Evolutionary conservation across 2,113 vertebrate species (phyloP).

Genomic region (Eudorcas thomsonii): DNA sequence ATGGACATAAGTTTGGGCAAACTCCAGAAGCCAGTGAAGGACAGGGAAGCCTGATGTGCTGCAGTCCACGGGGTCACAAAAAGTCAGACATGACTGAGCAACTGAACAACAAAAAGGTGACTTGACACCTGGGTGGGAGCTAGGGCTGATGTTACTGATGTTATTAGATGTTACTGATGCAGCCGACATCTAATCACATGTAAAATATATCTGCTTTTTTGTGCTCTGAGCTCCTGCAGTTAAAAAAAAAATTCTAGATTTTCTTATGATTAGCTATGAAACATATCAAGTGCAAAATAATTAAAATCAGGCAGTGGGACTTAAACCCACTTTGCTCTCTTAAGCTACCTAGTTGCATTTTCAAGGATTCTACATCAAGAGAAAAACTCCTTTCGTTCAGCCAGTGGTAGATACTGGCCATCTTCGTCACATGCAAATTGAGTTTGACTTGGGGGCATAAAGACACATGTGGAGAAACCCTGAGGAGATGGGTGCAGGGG

Average conservation of each 20-base stretch:
- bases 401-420: too few species aligned
- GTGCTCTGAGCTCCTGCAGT: neutral
- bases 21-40: neutral
- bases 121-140: neutral
- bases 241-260: neutral
- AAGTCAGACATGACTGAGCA: neutral
- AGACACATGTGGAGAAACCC: neutral
- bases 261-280: neutral
- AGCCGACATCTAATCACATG: neutral
- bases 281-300: neutral
- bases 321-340: neutral
- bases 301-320: neutral
- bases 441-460: neutral
- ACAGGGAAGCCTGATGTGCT: neutral
- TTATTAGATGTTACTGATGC: neutral
- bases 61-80: neutral
- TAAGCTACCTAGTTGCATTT: neutral
- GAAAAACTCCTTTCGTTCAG: neutral
- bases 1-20: neutral
- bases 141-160: neutral
- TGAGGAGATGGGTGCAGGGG: neutral
- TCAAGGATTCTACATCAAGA: neutral
- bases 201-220: neutral
- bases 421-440: neutral
- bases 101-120: neutral